Evolutionary conservation across 2,888 invertebrate genomes (phyloP).

Genomic region (Anticlea derivata): DNA sequence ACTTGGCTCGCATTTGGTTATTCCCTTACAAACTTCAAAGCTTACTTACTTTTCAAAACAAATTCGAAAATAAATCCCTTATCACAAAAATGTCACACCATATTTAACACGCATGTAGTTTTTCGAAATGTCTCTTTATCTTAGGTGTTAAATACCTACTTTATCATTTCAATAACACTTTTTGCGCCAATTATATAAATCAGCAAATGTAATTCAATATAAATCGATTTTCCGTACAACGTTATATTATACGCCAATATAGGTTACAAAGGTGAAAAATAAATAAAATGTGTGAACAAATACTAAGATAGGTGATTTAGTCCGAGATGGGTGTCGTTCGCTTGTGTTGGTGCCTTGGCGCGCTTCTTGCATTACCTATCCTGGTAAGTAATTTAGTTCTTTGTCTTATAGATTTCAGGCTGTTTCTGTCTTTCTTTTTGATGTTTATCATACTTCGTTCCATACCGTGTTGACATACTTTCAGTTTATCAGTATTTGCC

Average conservation of each 20-base stretch:
- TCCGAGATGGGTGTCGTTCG: slow-evolving; percentile 3
- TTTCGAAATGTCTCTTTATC: too few species aligned
- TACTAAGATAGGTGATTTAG: not conserved
- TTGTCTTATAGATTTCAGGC: not conserved
- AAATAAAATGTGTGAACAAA: slow-evolving; percentile 1
- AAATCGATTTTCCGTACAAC: slow-evolving; percentile 18
- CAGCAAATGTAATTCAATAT: slow-evolving; percentile 12
- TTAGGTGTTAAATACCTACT: too few species aligned
- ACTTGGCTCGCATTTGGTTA: too few species aligned
- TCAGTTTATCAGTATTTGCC: too few species aligned
- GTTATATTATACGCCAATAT: slow-evolving; percentile 11
- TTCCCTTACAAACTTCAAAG: too few species aligned
- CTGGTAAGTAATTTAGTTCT: slow-evolving; percentile 18
- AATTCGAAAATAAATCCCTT: too few species aligned
- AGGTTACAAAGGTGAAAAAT: slow-evolving; percentile 6
- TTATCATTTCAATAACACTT: not conserved
- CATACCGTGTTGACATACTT: too few species aligned
- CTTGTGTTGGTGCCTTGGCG: slow-evolving; percentile 12
- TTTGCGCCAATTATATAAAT: slow-evolving; percentile 19
- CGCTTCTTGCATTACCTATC: slow-evolving; percentile 1
- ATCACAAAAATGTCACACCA: too few species aligned
- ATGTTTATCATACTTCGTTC: too few species aligned
- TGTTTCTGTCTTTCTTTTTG: too few species aligned
- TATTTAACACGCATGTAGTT: too few species aligned
- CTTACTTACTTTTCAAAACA: too few species aligned